Base-by-base conservation (phyloP, 1,140 invertebrate genomes). In the Adelges cooleyi region DNA sequence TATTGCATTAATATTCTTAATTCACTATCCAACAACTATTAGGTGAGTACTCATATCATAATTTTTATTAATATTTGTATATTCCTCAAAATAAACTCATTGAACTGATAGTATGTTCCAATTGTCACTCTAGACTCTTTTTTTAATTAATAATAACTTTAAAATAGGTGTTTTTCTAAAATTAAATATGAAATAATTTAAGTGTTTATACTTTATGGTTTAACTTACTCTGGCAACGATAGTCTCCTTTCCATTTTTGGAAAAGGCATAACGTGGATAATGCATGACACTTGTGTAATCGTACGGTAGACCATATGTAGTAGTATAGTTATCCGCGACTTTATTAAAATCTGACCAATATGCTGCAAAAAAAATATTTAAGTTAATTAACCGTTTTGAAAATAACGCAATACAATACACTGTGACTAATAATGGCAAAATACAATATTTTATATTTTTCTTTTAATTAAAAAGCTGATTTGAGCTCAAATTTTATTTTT, bases 211-310 rank as follows among this genome's bases (percentile, higher is more conserved):
- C 29, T 33, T 54, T 23, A n/a, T 56, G 13, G n/a, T 17, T 17
- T 15, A 20, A 23, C 42, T 66, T 69, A 86, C 85, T 77, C 78
- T 83, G 0, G 83, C 77, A 10, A 80, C 74, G 65, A 89, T 87
- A 1, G 86, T 89, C 18, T 82, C 81, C 68, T 81, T 71, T 1
- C 83, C 82, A 72, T 90, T 90, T 49, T 73, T 80, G 11, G 84
- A 85, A 74, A 91, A 92, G 5, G 87, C 86, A 49, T 79, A 82
- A 25, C 80, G 77, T 0, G 85, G 87, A 70, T 92, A 91, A 73
- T 92, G 89, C 87, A 91, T 90, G 1, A 92, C 83, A 68, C 87
- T 90, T 53, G 81, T 80, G 70, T 85, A 90, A 74, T 91, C 87
- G 69, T 88, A 88, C 8, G 69, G 66, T n/a, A 73, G 65, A 22